phyloP scores from a whole-genome alignment of 2,113 vertebrate genomes.

The Paratilapia polleni region DNA sequence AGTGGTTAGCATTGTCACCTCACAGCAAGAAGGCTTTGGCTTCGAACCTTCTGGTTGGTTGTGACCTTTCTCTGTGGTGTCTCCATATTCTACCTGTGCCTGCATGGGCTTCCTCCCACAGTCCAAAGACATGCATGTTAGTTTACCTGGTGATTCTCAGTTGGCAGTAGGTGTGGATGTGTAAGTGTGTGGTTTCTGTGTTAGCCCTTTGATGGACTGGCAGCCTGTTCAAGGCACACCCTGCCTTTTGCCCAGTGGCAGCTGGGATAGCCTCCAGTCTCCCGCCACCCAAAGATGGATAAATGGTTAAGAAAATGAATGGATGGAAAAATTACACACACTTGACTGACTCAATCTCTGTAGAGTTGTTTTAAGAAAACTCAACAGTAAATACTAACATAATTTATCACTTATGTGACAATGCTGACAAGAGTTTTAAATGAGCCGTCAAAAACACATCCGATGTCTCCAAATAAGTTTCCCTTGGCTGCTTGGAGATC shows the following conservation, averaged over 20 bases:
- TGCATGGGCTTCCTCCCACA: background rate
- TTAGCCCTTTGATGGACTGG: background rate
- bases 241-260: background rate
- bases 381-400: slow-evolving; percentile 30
- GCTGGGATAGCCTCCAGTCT: background rate
- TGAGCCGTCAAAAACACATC: slow-evolving; percentile 62
- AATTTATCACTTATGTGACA: slow-evolving; percentile 39
- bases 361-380: slow-evolving; percentile 7
- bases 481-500: slow-evolving; percentile 30
- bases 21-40: background rate
- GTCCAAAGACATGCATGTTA: background rate
- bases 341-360: slow-evolving; percentile 21
- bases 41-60: no score
- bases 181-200: background rate
- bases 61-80: background rate
- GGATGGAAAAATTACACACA: slow-evolving; percentile 17
- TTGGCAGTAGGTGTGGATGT: background rate
- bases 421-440: slow-evolving; percentile 52
- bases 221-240: background rate
- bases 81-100: background rate
- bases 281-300: background rate
- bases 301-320: slow-evolving; percentile 10
- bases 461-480: slow-evolving; percentile 37
- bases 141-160: background rate
- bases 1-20: background rate